phyloP scores from a whole-genome alignment of 1,140 invertebrate species.

The Megathymus violae region DNA sequence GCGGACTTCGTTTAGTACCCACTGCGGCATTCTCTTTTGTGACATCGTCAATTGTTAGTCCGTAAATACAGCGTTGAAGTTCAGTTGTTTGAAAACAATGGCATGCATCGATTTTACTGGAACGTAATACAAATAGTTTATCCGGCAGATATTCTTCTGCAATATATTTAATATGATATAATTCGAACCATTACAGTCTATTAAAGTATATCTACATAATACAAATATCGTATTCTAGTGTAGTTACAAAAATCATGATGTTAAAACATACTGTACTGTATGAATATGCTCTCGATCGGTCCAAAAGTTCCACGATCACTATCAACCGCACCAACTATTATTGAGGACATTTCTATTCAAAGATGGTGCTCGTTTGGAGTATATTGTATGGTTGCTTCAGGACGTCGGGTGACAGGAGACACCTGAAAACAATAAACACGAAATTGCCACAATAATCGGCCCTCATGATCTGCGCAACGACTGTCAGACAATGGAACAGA shows the following conservation, averaged over 20 bases:
- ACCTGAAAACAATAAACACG: constrained; percentile 80
- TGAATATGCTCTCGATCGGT: too few relatives aligned
- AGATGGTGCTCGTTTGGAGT: constrained; percentile 48
- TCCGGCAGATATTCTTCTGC: too few relatives aligned
- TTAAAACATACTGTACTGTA: neutral
- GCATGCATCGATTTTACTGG: constrained; percentile 27
- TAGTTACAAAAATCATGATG: too few relatives aligned
- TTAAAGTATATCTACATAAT: too few relatives aligned
- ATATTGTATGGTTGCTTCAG: constrained; percentile 63
- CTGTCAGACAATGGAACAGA: constrained; percentile 78
- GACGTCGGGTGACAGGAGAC: constrained; percentile 61
- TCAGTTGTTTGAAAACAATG: constrained; percentile 24
- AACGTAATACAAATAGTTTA: too few relatives aligned
- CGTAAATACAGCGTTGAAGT: constrained; percentile 6
- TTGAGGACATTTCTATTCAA: constrained; percentile 44
- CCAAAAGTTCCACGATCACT: constrained; percentile 26
- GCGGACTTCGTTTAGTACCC: constrained; percentile 58
- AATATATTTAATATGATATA: too few relatives aligned
- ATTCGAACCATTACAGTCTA: too few relatives aligned
- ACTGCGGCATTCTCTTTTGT: constrained; percentile 45
- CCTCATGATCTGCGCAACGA: constrained; percentile 74
- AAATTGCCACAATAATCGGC: constrained; percentile 81
- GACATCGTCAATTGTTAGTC: constrained; percentile 25
- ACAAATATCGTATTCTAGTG: too few relatives aligned
- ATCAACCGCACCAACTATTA: constrained; percentile 47